A percentile compares a stretch with the other conserved stretches of the same genome.
Conservation (phyloP, 2,888 invertebrate genomes). For the Willowsia nigromaculata region DNA sequence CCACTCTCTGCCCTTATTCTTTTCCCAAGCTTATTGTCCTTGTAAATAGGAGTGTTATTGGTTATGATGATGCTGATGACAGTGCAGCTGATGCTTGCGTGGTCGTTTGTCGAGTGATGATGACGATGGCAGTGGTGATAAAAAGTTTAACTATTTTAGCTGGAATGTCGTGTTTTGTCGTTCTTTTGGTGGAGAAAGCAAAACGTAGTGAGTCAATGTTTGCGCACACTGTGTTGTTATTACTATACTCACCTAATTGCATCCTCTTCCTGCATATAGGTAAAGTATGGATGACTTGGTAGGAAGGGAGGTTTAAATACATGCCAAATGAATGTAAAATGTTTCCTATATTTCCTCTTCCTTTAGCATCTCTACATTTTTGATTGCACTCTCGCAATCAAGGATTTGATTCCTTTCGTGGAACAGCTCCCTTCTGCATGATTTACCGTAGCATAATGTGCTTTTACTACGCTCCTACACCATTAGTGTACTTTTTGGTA, state of each 20-base stretch:
- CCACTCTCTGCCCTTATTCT: background rate
- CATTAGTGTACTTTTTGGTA: background rate
- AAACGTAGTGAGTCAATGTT: background rate
- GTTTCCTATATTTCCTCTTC: background rate
- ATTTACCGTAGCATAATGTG: slow-evolving; percentile 33
- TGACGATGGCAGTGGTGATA: slow-evolving; percentile 11
- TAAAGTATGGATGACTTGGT: background rate
- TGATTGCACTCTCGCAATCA: background rate
- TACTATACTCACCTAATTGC: slow-evolving; percentile 1
- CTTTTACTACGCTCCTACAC: background rate
- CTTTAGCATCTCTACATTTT: background rate
- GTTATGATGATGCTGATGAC: slow-evolving; percentile 40
- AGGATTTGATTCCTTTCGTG: slow-evolving; percentile 13
- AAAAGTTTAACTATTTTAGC: slow-evolving; percentile 17
- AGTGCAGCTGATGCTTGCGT: slow-evolving; percentile 33
- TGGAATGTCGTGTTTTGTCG: background rate
- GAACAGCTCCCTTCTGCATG: slow-evolving; percentile 41
- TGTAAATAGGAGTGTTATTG: slow-evolving; percentile 5
- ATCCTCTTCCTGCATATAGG: background rate
- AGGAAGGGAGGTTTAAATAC: background rate
- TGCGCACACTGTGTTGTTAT: background rate
- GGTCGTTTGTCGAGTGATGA: slow-evolving; percentile 10
- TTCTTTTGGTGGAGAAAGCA: background rate
- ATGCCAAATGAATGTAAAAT: background rate
- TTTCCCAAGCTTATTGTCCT: background rate